Conservation (phyloP, 2,797 vertebrate genomes). For the Peromyscus nudipes region DNA sequence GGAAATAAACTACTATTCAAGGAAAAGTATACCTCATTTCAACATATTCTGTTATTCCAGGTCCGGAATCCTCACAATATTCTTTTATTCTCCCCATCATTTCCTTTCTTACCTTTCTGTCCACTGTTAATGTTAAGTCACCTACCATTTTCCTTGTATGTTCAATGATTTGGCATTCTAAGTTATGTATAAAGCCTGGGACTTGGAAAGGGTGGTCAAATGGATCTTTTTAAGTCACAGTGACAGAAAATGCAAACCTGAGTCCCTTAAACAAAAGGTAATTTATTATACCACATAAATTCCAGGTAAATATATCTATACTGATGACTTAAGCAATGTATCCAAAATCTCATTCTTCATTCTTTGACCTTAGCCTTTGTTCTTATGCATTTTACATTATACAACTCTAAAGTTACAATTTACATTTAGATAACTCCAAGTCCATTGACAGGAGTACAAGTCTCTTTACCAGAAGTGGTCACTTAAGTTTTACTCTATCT, state of each 20-base stretch:
- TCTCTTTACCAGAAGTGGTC: slow-evolving; percentile 19
- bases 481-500: background rate
- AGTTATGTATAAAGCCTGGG: slow-evolving; percentile 15
- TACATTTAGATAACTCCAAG: slow-evolving; percentile 21
- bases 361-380: slow-evolving; percentile 43
- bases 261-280: background rate
- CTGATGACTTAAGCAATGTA: background rate
- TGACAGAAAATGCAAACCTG: slow-evolving; percentile 41
- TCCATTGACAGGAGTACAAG: background rate
- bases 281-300: background rate
- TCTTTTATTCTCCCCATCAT: background rate
- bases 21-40: background rate
- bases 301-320: background rate
- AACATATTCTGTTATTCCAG: slow-evolving; percentile 39
- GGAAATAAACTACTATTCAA: slow-evolving; percentile 47
- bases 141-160: background rate
- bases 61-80: background rate
- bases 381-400: slow-evolving; percentile 43
- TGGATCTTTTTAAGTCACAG: background rate
- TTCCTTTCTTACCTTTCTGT: background rate
- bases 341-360: background rate
- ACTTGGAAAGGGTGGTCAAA: background rate
- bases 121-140: background rate
- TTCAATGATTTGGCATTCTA: slow-evolving; percentile 34
- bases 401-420: slow-evolving; percentile 26